Conservation (phyloP, 2,113 vertebrate genomes). For the Seriola aureovittata region DNA sequence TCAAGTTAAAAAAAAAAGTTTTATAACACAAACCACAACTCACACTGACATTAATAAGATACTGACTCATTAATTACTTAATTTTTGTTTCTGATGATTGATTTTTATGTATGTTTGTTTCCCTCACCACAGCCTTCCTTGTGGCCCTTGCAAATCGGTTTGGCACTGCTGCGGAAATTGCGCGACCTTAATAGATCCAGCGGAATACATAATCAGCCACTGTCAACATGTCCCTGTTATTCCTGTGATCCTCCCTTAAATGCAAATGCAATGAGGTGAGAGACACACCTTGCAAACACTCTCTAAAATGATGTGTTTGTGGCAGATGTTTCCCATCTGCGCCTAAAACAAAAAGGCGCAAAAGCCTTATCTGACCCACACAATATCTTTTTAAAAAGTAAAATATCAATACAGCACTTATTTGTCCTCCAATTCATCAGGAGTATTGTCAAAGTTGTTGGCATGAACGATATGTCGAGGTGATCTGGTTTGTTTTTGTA, state of each 20-base stretch:
- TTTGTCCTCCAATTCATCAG: neutral
- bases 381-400: too few species aligned
- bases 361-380: neutral
- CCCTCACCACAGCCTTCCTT: too few species aligned
- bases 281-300: neutral
- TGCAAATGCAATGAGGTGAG: constrained; percentile 12
- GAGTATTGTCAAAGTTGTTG: constrained; percentile 4
- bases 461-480: neutral
- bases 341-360: neutral
- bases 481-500: constrained; percentile 2
- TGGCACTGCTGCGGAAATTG: neutral
- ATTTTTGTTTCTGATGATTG: too few species aligned
- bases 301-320: constrained; percentile 5
- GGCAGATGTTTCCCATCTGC: neutral
- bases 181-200: neutral
- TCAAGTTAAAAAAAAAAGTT: too few species aligned
- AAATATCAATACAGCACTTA: constrained; percentile 9
- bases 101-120: too few species aligned
- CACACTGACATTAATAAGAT: too few species aligned
- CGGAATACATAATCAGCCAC: constrained; percentile 4
- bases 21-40: too few species aligned
- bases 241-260: neutral
- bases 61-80: too few species aligned
- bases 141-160: too few species aligned
- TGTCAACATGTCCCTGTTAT: constrained; percentile 15